phyloP scores from a whole-genome alignment of 2,888 invertebrate species.

The Neoscelio sp. region DNA sequence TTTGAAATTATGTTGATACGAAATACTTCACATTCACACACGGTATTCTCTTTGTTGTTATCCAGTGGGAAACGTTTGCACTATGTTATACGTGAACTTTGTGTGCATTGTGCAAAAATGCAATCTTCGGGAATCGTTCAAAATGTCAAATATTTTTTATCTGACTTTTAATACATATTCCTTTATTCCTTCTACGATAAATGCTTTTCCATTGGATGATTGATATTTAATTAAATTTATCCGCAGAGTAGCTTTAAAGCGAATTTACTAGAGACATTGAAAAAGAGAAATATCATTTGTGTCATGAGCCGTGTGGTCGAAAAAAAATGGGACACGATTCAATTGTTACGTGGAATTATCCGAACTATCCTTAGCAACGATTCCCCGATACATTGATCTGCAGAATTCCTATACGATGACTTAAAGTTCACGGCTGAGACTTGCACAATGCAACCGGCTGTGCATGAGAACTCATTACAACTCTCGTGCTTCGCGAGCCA shows the following conservation, averaged over 20 bases:
- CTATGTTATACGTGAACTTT: slow-evolving; percentile 44
- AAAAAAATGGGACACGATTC: too few species aligned
- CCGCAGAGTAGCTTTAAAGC: too few species aligned
- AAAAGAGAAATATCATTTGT: too few species aligned
- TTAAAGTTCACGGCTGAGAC: slow-evolving; percentile 72
- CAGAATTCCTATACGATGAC: slow-evolving; percentile 67
- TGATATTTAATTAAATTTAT: slow-evolving; percentile 25
- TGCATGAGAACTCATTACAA: slow-evolving; percentile 65
- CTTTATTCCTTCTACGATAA: too few species aligned
- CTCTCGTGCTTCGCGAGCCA: slow-evolving; percentile 63
- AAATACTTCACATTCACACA: slow-evolving; percentile 52
- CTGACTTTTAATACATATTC: too few species aligned
- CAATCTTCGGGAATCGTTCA: slow-evolving; percentile 27
- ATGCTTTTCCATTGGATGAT: too few species aligned
- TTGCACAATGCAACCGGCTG: slow-evolving; percentile 68
- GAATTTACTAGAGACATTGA: too few species aligned
- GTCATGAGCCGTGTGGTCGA: too few species aligned
- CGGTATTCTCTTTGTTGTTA: slow-evolving; percentile 33
- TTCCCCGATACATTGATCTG: slow-evolving; percentile 57
- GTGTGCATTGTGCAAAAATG: slow-evolving; percentile 24
- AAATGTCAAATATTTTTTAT: slow-evolving; percentile 42
- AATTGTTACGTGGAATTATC: slow-evolving; percentile 4
- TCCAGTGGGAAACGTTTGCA: slow-evolving; percentile 45
- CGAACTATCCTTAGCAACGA: slow-evolving; percentile 30
- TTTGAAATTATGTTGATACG: slow-evolving; percentile 17